Percentiles rank a stretch among this genome's conserved stretches.
phyloP scores from a whole-genome alignment of 2,888 invertebrate species.

The Rutpela maculata region DNA sequence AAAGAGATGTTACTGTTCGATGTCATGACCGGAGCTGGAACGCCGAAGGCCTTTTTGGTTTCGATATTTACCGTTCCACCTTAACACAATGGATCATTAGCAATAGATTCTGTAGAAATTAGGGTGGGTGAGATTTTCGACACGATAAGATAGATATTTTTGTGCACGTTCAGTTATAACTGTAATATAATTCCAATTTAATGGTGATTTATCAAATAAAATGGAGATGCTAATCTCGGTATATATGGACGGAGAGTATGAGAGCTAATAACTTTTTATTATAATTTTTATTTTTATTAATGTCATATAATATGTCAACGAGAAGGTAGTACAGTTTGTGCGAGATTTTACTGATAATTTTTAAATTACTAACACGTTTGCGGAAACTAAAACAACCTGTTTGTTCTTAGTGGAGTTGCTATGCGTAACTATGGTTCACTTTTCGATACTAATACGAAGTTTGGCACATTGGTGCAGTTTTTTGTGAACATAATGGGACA shows the following conservation, averaged over 20 bases:
- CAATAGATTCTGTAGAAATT: background rate
- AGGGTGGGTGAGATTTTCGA: conserved; percentile 20
- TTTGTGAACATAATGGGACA: no score
- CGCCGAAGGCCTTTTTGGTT: background rate
- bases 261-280: background rate
- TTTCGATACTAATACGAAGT: no score
- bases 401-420: background rate
- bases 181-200: conserved; percentile 22
- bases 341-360: background rate
- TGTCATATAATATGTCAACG: background rate
- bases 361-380: background rate
- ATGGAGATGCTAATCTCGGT: background rate
- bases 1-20: conserved; percentile 31
- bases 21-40: background rate
- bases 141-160: conserved; percentile 5
- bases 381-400: background rate
- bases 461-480: no score
- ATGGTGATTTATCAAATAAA: background rate
- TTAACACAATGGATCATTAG: conserved; percentile 30
- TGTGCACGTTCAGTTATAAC: background rate
- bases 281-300: background rate
- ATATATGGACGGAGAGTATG: background rate
- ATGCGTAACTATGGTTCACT: no score
- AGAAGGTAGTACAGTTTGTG: background rate
- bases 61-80: background rate